phyloP scores from a whole-genome alignment of 2,888 invertebrate genomes.

The Volucella bombylans region DNA sequence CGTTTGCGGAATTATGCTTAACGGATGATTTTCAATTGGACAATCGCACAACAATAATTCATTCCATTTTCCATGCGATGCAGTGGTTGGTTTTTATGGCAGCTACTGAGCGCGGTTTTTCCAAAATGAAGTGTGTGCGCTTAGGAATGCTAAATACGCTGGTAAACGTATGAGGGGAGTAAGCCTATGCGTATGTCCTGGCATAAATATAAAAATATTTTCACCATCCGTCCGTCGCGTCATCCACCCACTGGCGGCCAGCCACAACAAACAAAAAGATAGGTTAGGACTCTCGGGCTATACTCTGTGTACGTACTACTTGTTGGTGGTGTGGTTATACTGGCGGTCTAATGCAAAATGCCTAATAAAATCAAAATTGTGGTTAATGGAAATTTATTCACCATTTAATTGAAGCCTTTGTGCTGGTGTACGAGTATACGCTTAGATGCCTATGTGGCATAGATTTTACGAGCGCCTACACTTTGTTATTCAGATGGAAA shows the following conservation, averaged over 20 bases:
- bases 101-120: constrained; percentile 12
- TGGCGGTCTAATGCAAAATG: constrained; percentile 52
- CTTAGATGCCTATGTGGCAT: neutral
- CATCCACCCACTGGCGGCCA: neutral
- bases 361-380: constrained; percentile 71
- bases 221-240: neutral
- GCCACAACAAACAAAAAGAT: too few species aligned
- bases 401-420: constrained; percentile 63
- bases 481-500: constrained; percentile 52
- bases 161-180: too few species aligned
- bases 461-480: constrained; percentile 20
- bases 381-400: constrained; percentile 70
- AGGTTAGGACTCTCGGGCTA: too few species aligned
- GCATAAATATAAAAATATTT: constrained; percentile 38
- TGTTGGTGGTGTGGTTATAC: constrained; percentile 15
- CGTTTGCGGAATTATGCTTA: constrained; percentile 64
- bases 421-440: neutral
- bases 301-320: neutral
- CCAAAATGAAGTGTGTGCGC: constrained; percentile 45
- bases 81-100: constrained; percentile 40
- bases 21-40: constrained; percentile 72
- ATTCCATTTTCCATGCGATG: constrained; percentile 22
- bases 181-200: constrained; percentile 20
- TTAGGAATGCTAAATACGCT: constrained; percentile 33
- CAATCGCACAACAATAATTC: constrained; percentile 56